Evolutionary conservation across 23 tunicate species (phyloP), one percentile per base, ranked within the genome.

Genomic region (Trididemnum nubilum): DNA sequence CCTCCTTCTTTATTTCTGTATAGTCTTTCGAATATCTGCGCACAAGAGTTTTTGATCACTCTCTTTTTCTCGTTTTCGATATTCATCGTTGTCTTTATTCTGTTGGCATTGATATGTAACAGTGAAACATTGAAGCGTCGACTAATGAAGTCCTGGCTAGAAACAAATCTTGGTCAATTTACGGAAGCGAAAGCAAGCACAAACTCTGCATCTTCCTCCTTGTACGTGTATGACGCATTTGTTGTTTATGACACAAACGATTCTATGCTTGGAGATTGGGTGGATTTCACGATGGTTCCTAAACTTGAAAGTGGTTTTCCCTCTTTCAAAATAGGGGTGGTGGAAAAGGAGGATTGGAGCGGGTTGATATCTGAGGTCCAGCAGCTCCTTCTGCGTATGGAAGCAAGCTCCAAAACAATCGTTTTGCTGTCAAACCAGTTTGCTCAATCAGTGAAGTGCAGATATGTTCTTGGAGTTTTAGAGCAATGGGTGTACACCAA

Each of bases 281-380:
- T 61, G 26, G 67, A 61, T 61, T 15, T 12, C n/a, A 24, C n/a
- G 5, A 61, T 61, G 67, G 67, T 61, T 61, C 67, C 67, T 12
- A 61, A 61, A 21, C 67, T 61, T 3, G 67, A 61, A 61, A 22
- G n/a, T 4, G 67, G 67, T 67, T 32, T 33, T 30, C 74, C 74
- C 31, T 7, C 37, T 31, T 67, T 67, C 12, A 7, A 33, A n/a
- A 33, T 67, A 67, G 37, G 15, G 12, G 74, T 33, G 7, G 38
- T 33, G 22, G 67, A 26, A 61, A 61, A 24, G 26, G 67, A 61
- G 4, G 67, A 61, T 12, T 61, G 67, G 67, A 12, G 67, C 26
- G 67, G 67, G 4, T 23, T 26, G 4, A 44, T 15, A 44, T 21
- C 25, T 3, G 28, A 12, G n/a, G 26, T 12, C 3, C 28, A 61